A percentile compares a stretch with the other conserved stretches of the same genome.
These are phyloP conservation scores for Pygocentrus nattereri DNA, from an alignment of 2,797 vertebrate species.

Conservation along the genomic window DNA sequence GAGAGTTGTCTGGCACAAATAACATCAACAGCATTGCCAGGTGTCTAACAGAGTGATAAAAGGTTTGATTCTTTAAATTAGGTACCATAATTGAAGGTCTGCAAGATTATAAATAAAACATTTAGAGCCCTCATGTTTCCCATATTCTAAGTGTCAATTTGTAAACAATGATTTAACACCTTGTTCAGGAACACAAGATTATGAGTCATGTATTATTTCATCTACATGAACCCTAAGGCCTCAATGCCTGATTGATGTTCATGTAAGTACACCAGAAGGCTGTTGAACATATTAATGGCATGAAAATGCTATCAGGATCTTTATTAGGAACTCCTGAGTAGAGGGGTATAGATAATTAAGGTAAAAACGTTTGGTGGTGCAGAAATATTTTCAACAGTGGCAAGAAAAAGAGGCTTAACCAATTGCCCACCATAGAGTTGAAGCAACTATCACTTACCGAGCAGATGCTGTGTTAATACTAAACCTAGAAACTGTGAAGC, in stretches of 20 bases:
- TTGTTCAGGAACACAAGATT: not conserved
- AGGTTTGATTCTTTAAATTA: not conserved
- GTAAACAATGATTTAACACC: not conserved
- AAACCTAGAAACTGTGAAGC: constrained; percentile 8
- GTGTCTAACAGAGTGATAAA: not conserved
- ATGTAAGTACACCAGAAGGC: not conserved
- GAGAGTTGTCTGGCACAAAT: too few relatives aligned
- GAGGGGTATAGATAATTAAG: not conserved
- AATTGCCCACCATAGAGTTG: constrained; percentile 13
- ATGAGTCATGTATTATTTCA: not conserved
- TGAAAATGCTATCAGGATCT: not conserved
- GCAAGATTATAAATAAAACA: not conserved
- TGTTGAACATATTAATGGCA: not conserved
- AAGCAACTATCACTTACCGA: constrained; percentile 6
- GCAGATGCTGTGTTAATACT: constrained; percentile 32
- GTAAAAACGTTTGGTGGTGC: not conserved
- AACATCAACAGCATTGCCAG: too few relatives aligned
- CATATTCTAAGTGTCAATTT: not conserved
- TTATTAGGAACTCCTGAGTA: not conserved
- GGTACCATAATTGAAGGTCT: not conserved
- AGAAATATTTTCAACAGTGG: not conserved
- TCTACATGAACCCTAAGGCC: not conserved
- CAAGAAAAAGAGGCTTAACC: not conserved
- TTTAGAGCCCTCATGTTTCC: not conserved
- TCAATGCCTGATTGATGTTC: not conserved